phyloP scores from a whole-genome alignment of 2,797 vertebrate species.

The Sternarchorhynchus goeldii region DNA sequence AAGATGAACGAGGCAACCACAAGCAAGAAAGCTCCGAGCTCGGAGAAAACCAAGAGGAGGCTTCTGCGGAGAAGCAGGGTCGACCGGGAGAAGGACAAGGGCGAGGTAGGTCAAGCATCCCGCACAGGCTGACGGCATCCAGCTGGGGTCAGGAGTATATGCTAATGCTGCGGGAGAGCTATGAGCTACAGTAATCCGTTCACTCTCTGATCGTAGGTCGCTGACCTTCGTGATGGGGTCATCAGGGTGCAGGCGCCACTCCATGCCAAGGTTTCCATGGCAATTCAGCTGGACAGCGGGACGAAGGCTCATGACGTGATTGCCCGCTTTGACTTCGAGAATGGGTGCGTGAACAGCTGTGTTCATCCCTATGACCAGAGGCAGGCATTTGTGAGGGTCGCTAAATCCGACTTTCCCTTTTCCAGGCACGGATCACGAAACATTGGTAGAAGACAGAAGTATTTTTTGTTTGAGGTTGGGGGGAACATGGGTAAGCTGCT shows the following conservation, averaged over 20 bases:
- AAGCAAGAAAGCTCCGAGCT: constrained; percentile 78
- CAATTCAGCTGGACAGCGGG: constrained; percentile 86
- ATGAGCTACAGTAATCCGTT: not conserved
- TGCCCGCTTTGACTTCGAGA: constrained; percentile 85
- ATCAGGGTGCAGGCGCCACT: constrained; percentile 91
- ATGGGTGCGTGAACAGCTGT: constrained; percentile 73
- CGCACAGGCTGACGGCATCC: too few relatives aligned
- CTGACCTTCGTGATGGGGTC: constrained; percentile 88
- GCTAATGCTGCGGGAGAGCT: too few relatives aligned
- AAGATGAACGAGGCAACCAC: constrained; percentile 86
- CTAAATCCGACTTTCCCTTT: constrained; percentile 7
- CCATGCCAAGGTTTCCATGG: constrained; percentile 93
- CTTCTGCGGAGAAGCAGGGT: constrained; percentile 81
- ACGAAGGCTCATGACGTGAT: constrained; percentile 87
- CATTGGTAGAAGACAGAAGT: constrained; percentile 71
- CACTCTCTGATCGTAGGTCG: constrained; percentile 70
- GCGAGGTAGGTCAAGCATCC: constrained; percentile 72
- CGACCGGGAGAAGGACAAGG: constrained; percentile 78
- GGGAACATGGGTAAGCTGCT: constrained; percentile 90
- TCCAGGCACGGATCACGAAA: constrained; percentile 48
- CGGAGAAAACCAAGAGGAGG: constrained; percentile 78
- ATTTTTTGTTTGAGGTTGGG: constrained; percentile 90
- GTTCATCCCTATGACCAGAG: not conserved
- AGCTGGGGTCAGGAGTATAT: not conserved
- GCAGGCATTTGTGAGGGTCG: not conserved